Evolutionary conservation across 2,888 invertebrate species (phyloP).

Genomic region (Orthosia incerta): DNA sequence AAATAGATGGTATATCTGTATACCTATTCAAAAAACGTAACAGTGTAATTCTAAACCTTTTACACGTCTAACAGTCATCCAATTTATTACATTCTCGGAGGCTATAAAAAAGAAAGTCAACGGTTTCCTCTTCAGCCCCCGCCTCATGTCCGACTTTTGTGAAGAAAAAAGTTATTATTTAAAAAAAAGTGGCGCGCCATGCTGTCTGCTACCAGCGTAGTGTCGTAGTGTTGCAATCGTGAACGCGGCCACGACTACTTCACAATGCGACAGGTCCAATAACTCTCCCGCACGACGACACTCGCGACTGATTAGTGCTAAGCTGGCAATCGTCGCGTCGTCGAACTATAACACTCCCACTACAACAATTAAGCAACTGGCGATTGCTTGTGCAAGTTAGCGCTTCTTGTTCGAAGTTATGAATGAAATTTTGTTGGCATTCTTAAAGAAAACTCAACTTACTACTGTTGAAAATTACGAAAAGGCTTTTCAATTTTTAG

Average conservation of each 20-base stretch:
- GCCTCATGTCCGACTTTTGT: slow-evolving; percentile 81
- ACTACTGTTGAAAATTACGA: neutral
- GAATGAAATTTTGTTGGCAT: slow-evolving; percentile 26
- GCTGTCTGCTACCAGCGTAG: slow-evolving; percentile 84
- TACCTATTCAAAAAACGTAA: slow-evolving; percentile 32
- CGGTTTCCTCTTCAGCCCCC: slow-evolving; percentile 79
- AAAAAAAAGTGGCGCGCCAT: slow-evolving; percentile 89
- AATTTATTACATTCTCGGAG: slow-evolving; percentile 81
- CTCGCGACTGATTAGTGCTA: slow-evolving; percentile 43
- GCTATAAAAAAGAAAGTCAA: slow-evolving; percentile 88
- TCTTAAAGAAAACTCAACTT: neutral
- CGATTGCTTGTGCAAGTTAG: slow-evolving; percentile 16
- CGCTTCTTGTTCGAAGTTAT: slow-evolving; percentile 34
- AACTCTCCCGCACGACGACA: slow-evolving; percentile 58
- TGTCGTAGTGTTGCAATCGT: slow-evolving; percentile 78
- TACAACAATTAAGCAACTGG: slow-evolving; percentile 25
- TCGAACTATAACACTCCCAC: slow-evolving; percentile 30
- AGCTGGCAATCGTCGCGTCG: slow-evolving; percentile 72
- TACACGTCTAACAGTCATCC: slow-evolving; percentile 72
- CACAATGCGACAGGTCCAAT: slow-evolving; percentile 71
- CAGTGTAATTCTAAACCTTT: slow-evolving; percentile 70
- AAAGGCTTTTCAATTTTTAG: neutral
- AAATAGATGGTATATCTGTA: slow-evolving; percentile 3
- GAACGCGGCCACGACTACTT: slow-evolving; percentile 71
- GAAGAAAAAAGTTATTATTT: slow-evolving; percentile 79